Percentiles rank a stretch among this genome's conserved stretches.
Conservation (phyloP, 2,888 invertebrate species). For the Tetheella fluctuosa region DNA sequence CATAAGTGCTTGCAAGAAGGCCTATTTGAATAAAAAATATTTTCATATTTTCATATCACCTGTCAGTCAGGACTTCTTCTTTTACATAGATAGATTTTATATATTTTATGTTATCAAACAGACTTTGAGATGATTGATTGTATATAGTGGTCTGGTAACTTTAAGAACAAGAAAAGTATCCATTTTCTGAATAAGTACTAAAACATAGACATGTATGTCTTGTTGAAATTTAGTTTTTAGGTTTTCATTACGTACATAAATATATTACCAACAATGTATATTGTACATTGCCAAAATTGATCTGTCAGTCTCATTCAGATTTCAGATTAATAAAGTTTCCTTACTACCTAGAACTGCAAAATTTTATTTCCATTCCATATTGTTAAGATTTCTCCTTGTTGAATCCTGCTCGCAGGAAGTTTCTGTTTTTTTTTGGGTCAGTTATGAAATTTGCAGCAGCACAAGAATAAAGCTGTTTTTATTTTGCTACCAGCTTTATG, state of each 20-base stretch:
- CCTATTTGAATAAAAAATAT: too few species aligned
- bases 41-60: too few species aligned
- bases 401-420: neutral
- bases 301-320: neutral
- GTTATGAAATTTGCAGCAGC: neutral
- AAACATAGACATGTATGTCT: neutral
- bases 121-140: neutral
- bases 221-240: neutral
- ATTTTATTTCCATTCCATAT: neutral
- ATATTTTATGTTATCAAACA: neutral
- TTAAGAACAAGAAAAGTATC: neutral
- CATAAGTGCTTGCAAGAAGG: too few species aligned
- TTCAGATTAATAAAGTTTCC: neutral
- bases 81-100: too few species aligned
- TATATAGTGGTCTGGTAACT: neutral
- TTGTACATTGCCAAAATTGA: neutral
- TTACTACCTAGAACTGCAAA: neutral
- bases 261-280: too few species aligned
- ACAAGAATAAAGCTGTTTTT: conserved; percentile 7
- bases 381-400: neutral
- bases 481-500: conserved; percentile 11
- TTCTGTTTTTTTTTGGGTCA: conserved; percentile 6
- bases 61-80: too few species aligned
- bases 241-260: neutral
- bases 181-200: neutral